These are phyloP conservation scores for Platycheirus rosarum DNA, from an alignment of 2,888 invertebrate species.

Conservation along the genomic window DNA sequence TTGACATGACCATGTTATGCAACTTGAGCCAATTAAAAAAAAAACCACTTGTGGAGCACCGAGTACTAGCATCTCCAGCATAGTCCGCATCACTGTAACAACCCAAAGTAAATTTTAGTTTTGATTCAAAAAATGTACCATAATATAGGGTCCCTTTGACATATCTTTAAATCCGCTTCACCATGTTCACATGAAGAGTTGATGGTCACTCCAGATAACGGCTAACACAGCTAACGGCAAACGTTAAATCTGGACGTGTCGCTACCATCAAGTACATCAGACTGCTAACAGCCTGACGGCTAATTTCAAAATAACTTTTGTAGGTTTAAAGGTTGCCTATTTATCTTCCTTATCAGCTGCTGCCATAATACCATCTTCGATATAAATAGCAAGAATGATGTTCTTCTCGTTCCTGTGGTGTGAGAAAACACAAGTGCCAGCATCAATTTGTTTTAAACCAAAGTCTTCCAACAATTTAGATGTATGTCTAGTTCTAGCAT, in stretches of 20 bases:
- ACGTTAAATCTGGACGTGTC: constrained; percentile 13
- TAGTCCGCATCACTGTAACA: constrained; percentile 31
- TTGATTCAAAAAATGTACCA: constrained; percentile 7
- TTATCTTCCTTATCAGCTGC: constrained; percentile 49
- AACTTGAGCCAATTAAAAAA: constrained; percentile 11
- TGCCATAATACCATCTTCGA: constrained; percentile 76
- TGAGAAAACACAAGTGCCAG: constrained; percentile 75
- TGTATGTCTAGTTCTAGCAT: constrained; percentile 73
- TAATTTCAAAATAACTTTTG: constrained; percentile 79
- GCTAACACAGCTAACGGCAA: constrained; percentile 18
- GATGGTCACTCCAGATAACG: constrained; percentile 4
- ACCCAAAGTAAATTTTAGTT: constrained; percentile 17
- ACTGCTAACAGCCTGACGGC: constrained; percentile 8
- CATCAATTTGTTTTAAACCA: constrained; percentile 71
- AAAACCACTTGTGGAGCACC: constrained; percentile 21
- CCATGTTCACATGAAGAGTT: constrained; percentile 4
- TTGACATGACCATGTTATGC: constrained; percentile 15
- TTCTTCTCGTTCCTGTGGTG: constrained; percentile 53
- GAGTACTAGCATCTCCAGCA: constrained; percentile 14
- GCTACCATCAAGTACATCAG: constrained; percentile 23
- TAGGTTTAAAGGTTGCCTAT: constrained; percentile 44
- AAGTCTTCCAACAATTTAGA: constrained; percentile 65
- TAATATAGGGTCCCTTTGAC: constrained; percentile 7
- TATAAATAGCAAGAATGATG: constrained; percentile 74
- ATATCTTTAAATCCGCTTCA: constrained; percentile 9